Evolutionary conservation across 2,797 vertebrate species (phyloP), one percentile per base, ranked within the genome.

Genomic region (Picus viridis): DNA sequence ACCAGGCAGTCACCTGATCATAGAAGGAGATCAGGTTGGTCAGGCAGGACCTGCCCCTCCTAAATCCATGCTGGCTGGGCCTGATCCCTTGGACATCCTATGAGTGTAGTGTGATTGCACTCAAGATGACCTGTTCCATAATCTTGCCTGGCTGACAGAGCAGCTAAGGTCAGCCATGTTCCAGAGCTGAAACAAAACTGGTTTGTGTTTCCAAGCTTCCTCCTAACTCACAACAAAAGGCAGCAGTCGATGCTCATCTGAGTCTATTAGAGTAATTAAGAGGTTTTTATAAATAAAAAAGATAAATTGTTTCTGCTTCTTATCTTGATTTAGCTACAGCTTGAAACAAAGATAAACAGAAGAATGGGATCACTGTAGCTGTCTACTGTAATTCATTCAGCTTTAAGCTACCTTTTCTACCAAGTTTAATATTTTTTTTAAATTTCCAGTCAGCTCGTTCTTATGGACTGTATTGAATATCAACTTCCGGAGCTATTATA

Each of bases 321-420:
- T 92, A n/a, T 89, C 62, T 95, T 89, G 56, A 86, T 90, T 94
- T 83, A 78, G n/a, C 56, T 26, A 47, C n/a, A 90, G 18, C 9
- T 82, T 86, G 30, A 87, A 96, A 85, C 8, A 88, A 91, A 89
- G 57, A 47, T 47, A 91, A 89, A 76, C 22, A 75, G 34, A 95
- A 36, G 22, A 84, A 80, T 53, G 34, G 32, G 20, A 76, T 59
- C 49, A 14, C 32, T 83, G 29, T 36, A 77, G 57, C 74, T 64
- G 29, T 32, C 23, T 65, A 65, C 34, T 59, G 71, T n/a, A 92
- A 71, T 47, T 16, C 30, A 63, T 86, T 74, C 3, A 81, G 82
- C 36, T 89, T 95, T 53, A 86, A 41, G 34, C 16, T 62, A 58
- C 12, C 43, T 88, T 73, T 91, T 91, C 56, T 54, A n/a, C 14